Percentiles rank a stretch among this genome's conserved stretches.
Evolutionary conservation across 2,888 invertebrate genomes (phyloP).

Genomic region (Agriopis leucophaearia): DNA sequence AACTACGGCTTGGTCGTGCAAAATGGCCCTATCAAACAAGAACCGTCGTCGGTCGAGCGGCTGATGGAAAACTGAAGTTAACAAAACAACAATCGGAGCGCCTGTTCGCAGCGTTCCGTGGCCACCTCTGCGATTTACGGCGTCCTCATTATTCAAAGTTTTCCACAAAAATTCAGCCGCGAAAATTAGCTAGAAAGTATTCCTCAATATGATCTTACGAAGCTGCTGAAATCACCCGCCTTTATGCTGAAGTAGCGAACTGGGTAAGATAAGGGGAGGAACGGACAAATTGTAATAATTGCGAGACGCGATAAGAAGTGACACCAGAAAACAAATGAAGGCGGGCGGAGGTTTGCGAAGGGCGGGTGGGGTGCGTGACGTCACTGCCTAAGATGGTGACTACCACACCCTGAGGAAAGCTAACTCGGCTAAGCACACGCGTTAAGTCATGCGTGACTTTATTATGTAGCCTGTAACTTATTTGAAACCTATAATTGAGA

Average conservation of each 20-base stretch:
- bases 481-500: no score
- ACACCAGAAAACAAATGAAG: conserved; percentile 86
- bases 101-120: conserved; percentile 70
- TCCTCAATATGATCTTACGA: conserved; percentile 79
- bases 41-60: conserved; percentile 59
- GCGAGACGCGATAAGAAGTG: conserved; percentile 85
- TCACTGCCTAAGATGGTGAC: conserved; percentile 60
- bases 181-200: conserved; percentile 74
- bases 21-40: conserved; percentile 71
- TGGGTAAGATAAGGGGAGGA: conserved; percentile 84
- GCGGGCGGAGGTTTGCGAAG: conserved; percentile 61
- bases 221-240: conserved; percentile 81
- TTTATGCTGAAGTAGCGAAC: conserved; percentile 83
- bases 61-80: conserved; percentile 76
- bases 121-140: conserved; percentile 77
- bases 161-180: conserved; percentile 67
- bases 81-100: conserved; percentile 73
- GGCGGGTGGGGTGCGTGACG: conserved; percentile 66
- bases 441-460: conserved; percentile 55
- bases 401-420: conserved; percentile 57
- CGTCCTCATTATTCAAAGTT: conserved; percentile 80
- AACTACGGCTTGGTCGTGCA: conserved; percentile 47
- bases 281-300: conserved; percentile 87
- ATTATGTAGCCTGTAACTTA: no score
- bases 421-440: conserved; percentile 57